Evolutionary conservation across 1,140 invertebrate genomes (phyloP), one percentile per base, ranked within the genome.

Genomic region (Sesamia nonagrioides): DNA sequence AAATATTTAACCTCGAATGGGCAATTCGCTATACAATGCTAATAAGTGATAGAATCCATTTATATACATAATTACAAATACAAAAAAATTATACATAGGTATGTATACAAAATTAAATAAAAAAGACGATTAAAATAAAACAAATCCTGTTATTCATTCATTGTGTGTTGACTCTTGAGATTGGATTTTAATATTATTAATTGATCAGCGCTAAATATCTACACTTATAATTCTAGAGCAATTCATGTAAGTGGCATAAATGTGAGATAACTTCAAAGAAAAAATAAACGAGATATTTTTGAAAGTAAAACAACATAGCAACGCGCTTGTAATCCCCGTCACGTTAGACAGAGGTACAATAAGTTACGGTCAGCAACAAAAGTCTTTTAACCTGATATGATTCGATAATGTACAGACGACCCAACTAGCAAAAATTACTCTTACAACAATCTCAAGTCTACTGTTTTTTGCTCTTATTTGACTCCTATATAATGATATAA

Each of bases 1-100:
- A 45, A 68, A 37, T 61, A 35, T 37, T 45, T 68, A 68, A 27
- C 54, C 54, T 33, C 1, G 9, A 58, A 13, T 11, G 21, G 21
- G 27, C 54, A 68, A 48, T n/a, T 48, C 18, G 6, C 13, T 37
- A n/a, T 17, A 45, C 27, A 75, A 63, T 75, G 73, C 61, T 35
- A 58, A 61, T 75, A 60, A 75, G 71, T 58, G 71, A 45, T 77
- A 75, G 15, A 69, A 75, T 61, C 35, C 35, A 73, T 58, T 61
- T 76, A 82, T 54, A 82, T 71, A 76, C 27, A 77, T 72, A 68
- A 18, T 18, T 45, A 77, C 42, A 48, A 9, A 48, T 35, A 52
- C 35, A 35, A 7, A 37, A 15, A 40, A 76, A 72, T 17, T 35
- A 54, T 18, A 18, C 15, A 8, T 35, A 27, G 1, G 37, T 40